Percentiles rank a stretch among this genome's conserved stretches.
phyloP scores from a whole-genome alignment of 2,113 vertebrate genomes.

The Potamarius usumacintae region DNA sequence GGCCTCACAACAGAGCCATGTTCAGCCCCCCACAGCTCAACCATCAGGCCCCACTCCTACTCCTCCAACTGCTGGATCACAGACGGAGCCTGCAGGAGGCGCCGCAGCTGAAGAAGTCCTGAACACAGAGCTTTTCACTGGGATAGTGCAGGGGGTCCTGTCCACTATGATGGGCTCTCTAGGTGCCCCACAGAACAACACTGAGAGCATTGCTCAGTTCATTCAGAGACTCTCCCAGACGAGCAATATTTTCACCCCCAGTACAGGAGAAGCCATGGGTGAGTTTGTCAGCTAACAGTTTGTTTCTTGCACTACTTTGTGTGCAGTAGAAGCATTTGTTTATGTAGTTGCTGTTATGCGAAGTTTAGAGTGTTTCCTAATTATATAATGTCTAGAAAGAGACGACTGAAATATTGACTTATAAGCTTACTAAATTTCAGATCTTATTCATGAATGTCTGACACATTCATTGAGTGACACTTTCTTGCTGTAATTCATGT shows the following conservation, averaged over 20 bases:
- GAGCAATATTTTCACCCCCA: conserved; percentile 85
- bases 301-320: not conserved
- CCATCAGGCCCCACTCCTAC: conserved; percentile 19
- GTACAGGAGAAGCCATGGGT: conserved; percentile 82
- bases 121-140: conserved; percentile 85
- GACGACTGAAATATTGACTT: not conserved
- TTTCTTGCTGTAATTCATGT: no score
- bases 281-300: conserved; percentile 21
- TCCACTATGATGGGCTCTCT: conserved; percentile 87
- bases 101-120: conserved; percentile 67
- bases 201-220: conserved; percentile 89
- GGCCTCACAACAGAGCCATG: conserved; percentile 69
- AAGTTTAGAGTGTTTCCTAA: not conserved
- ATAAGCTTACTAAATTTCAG: not conserved
- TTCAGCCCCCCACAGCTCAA: conserved; percentile 48
- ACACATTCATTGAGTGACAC: no score
- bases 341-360: not conserved
- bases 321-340: not conserved
- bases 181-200: conserved; percentile 82
- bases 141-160: conserved; percentile 87
- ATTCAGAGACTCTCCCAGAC: conserved; percentile 89
- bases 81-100: conserved; percentile 40
- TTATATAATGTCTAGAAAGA: not conserved
- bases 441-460: no score
- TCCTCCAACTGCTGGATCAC: conserved; percentile 24